A percentile compares a stretch with the other conserved stretches of the same genome.
Conservation (phyloP, 2,888 invertebrate species). For the Euplexia lucipara region DNA sequence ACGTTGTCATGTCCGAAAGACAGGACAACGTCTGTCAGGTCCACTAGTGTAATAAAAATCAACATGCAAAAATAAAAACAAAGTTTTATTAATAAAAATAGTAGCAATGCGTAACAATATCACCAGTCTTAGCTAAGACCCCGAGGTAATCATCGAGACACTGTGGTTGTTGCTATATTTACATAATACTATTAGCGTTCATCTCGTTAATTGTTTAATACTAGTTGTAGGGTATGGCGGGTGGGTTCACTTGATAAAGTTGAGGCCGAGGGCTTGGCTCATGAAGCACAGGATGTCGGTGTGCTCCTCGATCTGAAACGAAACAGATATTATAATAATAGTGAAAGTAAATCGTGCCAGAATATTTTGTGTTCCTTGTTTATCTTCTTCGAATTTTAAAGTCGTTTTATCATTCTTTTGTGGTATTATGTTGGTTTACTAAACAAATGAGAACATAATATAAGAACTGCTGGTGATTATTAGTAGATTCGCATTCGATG, state of each 20-base stretch:
- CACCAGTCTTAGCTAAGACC: slow-evolving; percentile 83
- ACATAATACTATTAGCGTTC: slow-evolving; percentile 84
- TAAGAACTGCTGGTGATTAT: too few species aligned
- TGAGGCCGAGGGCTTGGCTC: slow-evolving; percentile 93
- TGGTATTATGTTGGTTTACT: too few species aligned
- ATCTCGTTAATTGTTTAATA: slow-evolving; percentile 64
- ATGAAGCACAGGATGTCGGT: slow-evolving; percentile 97
- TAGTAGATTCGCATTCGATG: too few species aligned
- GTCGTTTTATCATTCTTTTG: too few species aligned
- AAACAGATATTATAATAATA: slow-evolving; percentile 3
- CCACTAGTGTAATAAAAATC: slow-evolving; percentile 43
- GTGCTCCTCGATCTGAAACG: slow-evolving; percentile 96
- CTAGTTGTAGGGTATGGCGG: slow-evolving; percentile 69
- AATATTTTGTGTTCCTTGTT: background rate
- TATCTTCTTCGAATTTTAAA: too few species aligned
- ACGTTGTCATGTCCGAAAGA: too few species aligned
- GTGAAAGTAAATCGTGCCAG: background rate
- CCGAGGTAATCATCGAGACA: slow-evolving; percentile 85
- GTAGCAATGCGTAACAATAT: slow-evolving; percentile 89
- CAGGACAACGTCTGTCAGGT: too few species aligned
- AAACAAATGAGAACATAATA: too few species aligned
- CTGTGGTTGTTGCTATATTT: slow-evolving; percentile 80
- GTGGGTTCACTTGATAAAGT: slow-evolving; percentile 86
- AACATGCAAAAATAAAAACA: slow-evolving; percentile 84
- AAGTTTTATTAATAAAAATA: slow-evolving; percentile 86